Percentiles rank a stretch among this genome's conserved stretches.
These are phyloP conservation scores for Todus mexicanus DNA, from an alignment of 2,797 vertebrate species.

Conservation along the genomic window DNA sequence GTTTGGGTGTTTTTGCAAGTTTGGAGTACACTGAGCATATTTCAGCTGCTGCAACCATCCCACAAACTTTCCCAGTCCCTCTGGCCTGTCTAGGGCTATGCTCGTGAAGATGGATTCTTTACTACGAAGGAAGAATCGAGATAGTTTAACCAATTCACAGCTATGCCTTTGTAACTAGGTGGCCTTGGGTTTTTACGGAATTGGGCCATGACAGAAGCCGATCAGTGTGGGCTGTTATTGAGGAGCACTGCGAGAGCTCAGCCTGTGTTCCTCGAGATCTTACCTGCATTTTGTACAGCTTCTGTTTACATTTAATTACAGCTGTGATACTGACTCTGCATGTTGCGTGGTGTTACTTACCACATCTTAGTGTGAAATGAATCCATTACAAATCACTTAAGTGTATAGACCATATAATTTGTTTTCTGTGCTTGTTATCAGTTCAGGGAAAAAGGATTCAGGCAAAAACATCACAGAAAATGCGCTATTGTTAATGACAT, in stretches of 20 bases:
- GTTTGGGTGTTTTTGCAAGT: not conserved
- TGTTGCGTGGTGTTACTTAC: slow-evolving; percentile 40
- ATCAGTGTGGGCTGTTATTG: not conserved
- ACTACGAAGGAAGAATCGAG: not conserved
- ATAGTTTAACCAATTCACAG: not conserved
- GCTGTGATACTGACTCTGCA: not conserved
- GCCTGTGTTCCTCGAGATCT: not conserved
- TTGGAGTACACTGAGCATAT: not conserved
- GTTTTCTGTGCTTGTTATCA: slow-evolving; percentile 40
- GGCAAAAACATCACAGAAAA: slow-evolving; percentile 37
- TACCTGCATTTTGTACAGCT: not conserved
- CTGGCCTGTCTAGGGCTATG: not conserved
- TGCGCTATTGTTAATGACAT: slow-evolving; percentile 16
- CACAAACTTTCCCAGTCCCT: not conserved
- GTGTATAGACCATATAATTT: slow-evolving; percentile 43
- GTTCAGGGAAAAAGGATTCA: not conserved
- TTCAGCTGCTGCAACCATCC: not conserved
- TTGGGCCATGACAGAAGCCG: not conserved
- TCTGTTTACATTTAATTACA: not conserved
- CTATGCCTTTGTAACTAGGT: not conserved
- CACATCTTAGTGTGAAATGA: slow-evolving; percentile 33
- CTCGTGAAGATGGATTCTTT: not conserved
- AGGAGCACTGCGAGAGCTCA: not conserved
- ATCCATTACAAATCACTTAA: slow-evolving; percentile 46
- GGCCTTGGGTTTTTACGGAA: not conserved